These are phyloP conservation scores for Pangasianodon hypophthalmus DNA, from an alignment of 2,113 vertebrate genomes.

Conservation along the genomic window DNA sequence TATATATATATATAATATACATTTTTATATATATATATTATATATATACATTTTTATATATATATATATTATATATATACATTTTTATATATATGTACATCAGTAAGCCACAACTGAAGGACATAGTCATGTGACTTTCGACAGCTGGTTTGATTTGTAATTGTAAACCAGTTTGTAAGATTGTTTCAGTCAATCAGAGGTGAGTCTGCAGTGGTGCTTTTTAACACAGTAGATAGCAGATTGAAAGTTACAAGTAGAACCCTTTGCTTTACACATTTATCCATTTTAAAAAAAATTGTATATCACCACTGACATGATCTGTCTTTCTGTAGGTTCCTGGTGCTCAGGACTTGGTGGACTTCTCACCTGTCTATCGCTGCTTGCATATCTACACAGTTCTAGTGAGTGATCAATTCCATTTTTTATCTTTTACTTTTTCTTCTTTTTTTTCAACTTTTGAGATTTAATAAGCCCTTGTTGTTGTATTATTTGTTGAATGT, in stretches of 20 bases:
- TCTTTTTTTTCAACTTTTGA: neutral
- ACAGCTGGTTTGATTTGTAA: neutral
- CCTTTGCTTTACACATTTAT: neutral
- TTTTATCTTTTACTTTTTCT: neutral
- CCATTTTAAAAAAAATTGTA: neutral
- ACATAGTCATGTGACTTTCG: neutral
- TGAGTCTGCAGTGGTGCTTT: neutral
- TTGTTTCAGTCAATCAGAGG: neutral
- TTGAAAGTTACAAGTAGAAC: neutral
- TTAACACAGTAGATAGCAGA: neutral
- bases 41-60: no score
- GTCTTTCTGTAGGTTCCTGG: slow-evolving; percentile 80
- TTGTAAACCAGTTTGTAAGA: neutral
- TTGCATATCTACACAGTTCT: slow-evolving; percentile 93
- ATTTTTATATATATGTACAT: no score
- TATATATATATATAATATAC: no score
- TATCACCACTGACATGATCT: neutral
- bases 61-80: no score
- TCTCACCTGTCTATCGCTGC: slow-evolving; percentile 95
- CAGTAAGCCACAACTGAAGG: neutral
- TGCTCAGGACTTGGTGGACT: slow-evolving; percentile 95
- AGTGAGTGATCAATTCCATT: slow-evolving; percentile 70
- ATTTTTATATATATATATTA: no score
- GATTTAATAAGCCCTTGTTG: neutral
- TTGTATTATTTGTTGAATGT: neutral